phyloP scores from a whole-genome alignment of 2,888 invertebrate genomes.

The Sphaeridia pumilis region DNA sequence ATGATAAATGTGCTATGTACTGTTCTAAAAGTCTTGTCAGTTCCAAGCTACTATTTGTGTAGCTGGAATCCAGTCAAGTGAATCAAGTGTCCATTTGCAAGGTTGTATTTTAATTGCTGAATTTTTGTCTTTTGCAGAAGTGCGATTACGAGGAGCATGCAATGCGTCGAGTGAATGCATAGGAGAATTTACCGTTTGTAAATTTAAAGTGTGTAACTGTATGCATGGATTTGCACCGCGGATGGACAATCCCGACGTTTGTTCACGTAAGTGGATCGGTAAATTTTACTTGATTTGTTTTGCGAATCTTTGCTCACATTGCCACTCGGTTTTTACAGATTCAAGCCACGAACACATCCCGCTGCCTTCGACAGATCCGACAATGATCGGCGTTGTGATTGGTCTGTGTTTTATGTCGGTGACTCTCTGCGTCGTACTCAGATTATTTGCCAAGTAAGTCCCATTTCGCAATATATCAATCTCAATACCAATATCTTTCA shows the following conservation, averaged over 20 bases:
- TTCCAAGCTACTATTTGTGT: no score
- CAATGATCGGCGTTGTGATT: conserved; percentile 76
- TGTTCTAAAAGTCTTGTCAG: not conserved
- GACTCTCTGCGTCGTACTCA: conserved; percentile 81
- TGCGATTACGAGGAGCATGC: conserved; percentile 29
- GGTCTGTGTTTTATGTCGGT: conserved; percentile 88
- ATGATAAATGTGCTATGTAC: no score
- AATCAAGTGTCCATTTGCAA: no score
- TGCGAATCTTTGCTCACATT: not conserved
- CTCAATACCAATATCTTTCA: no score
- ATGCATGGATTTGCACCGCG: conserved; percentile 29
- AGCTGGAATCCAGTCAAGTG: no score
- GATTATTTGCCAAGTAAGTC: conserved; percentile 80
- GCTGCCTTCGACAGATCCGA: conserved; percentile 61
- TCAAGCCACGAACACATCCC: conserved; percentile 28
- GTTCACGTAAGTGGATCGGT: conserved; percentile 25
- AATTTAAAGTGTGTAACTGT: conserved; percentile 30
- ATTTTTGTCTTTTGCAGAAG: conserved; percentile 19
- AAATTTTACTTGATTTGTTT: not conserved
- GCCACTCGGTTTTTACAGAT: conserved; percentile 21
- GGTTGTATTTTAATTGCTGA: no score
- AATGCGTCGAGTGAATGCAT: conserved; percentile 29
- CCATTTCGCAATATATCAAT: no score
- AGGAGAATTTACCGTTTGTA: conserved; percentile 32
- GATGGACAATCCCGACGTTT: conserved; percentile 28